Evolutionary conservation across 2,888 invertebrate species (phyloP).

Genomic region (Trissoscelio sp.): DNA sequence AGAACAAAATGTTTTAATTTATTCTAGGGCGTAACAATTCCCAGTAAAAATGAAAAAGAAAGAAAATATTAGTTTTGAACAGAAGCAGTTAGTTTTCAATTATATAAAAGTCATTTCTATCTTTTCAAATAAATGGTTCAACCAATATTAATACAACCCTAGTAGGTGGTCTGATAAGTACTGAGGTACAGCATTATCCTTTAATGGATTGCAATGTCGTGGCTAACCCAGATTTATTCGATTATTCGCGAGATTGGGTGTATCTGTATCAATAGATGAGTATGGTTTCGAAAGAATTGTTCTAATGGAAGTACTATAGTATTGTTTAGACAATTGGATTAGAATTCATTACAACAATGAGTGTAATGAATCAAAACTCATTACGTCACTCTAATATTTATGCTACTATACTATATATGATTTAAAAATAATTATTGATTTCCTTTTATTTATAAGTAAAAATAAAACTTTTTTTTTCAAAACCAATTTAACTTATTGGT

Average conservation of each 20-base stretch:
- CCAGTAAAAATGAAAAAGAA: too few species aligned
- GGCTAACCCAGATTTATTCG: constrained; percentile 78
- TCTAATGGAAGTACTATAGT: constrained; percentile 13
- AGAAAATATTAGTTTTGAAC: too few species aligned
- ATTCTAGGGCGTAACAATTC: too few species aligned
- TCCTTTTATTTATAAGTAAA: too few species aligned
- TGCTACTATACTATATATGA: too few species aligned
- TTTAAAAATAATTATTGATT: too few species aligned
- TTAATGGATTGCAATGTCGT: constrained; percentile 79
- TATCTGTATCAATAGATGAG: constrained; percentile 38
- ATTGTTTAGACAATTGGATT: background rate
- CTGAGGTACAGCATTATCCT: constrained; percentile 75
- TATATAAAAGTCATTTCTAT: constrained; percentile 68
- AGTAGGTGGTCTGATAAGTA: constrained; percentile 61
- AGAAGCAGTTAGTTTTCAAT: background rate
- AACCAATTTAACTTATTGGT: too few species aligned
- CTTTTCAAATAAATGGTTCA: constrained; percentile 79
- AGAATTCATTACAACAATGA: background rate
- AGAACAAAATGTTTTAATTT: too few species aligned
- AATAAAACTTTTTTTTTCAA: too few species aligned
- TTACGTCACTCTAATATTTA: too few species aligned
- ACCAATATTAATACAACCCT: constrained; percentile 76
- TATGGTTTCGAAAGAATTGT: constrained; percentile 1
- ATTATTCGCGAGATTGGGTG: constrained; percentile 76
- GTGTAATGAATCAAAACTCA: background rate